A percentile compares a stretch with the other conserved stretches of the same genome.
Conservation (phyloP, 2,113 vertebrate species). For the Rynchops niger region DNA sequence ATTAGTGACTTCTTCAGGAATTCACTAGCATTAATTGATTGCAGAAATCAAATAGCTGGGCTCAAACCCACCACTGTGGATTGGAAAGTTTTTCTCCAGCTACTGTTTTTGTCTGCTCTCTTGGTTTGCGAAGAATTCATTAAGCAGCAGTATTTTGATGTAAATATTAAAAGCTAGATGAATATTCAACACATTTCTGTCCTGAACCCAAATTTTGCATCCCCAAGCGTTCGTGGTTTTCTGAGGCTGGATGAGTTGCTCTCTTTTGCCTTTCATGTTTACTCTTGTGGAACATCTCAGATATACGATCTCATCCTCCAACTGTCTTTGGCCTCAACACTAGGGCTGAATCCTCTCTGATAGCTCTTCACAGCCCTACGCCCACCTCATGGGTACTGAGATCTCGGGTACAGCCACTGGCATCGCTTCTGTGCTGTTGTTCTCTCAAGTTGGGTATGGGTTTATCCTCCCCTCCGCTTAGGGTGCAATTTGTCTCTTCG, state of each 20-base stretch:
- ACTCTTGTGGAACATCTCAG: neutral
- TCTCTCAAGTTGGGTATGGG: neutral
- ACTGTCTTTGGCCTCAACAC: neutral
- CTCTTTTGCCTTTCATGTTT: neutral
- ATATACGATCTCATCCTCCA: neutral
- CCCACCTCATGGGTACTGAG: neutral
- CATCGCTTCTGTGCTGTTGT: neutral
- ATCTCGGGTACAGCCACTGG: neutral
- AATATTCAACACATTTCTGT: neutral
- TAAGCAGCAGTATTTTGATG: neutral
- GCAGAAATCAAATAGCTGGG: slow-evolving; percentile 22
- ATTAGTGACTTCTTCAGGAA: slow-evolving; percentile 45
- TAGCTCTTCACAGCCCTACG: neutral
- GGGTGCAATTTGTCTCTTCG: neutral
- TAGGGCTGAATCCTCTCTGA: neutral
- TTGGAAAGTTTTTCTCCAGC: slow-evolving; percentile 14
- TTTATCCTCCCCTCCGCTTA: neutral
- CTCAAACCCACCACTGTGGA: neutral
- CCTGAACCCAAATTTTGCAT: neutral
- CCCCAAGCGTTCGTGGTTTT: neutral
- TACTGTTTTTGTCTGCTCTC: neutral
- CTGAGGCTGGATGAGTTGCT: neutral
- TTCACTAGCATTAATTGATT: slow-evolving; percentile 15
- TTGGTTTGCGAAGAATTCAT: neutral
- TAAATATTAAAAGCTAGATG: neutral